Conservation (phyloP, 2,888 invertebrate species). For the Epirrhoe alternata region DNA sequence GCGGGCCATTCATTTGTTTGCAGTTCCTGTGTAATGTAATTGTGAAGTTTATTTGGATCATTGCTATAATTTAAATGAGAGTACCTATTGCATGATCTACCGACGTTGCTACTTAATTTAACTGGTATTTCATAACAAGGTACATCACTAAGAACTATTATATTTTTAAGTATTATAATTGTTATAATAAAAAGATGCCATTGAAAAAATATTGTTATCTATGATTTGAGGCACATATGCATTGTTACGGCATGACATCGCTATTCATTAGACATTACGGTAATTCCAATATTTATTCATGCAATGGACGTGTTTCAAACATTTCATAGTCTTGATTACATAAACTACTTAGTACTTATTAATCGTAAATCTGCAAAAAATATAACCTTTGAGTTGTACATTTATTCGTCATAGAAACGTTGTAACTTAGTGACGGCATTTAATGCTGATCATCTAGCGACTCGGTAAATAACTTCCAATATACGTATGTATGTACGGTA, state of each 20-base stretch:
- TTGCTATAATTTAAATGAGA: conserved; percentile 1
- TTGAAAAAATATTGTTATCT: conserved; percentile 75
- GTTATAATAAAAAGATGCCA: conserved; percentile 55
- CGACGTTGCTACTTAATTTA: conserved; percentile 47
- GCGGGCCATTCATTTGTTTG: background rate
- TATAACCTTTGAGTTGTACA: conserved; percentile 75
- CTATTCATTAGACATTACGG: conserved; percentile 61
- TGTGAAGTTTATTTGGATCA: conserved; percentile 8
- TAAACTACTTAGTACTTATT: conserved; percentile 61
- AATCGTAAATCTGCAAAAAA: conserved; percentile 81
- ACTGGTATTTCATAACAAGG: conserved; percentile 46
- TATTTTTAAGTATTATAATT: conserved; percentile 47
- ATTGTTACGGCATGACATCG: conserved; percentile 62
- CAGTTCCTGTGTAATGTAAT: background rate
- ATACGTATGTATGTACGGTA: conserved; percentile 55
- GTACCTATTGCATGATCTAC: conserved; percentile 25
- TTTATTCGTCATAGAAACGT: conserved; percentile 61
- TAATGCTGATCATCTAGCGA: conserved; percentile 71
- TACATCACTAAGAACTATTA: conserved; percentile 51
- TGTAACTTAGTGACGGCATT: conserved; percentile 71
- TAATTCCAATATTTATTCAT: conserved; percentile 62
- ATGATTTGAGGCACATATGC: conserved; percentile 78
- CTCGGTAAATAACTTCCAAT: conserved; percentile 63
- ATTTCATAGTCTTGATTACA: conserved; percentile 64
- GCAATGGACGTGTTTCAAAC: conserved; percentile 75